phyloP scores from a whole-genome alignment of 23 tunicate genomes.

The Ascidia mentula region DNA sequence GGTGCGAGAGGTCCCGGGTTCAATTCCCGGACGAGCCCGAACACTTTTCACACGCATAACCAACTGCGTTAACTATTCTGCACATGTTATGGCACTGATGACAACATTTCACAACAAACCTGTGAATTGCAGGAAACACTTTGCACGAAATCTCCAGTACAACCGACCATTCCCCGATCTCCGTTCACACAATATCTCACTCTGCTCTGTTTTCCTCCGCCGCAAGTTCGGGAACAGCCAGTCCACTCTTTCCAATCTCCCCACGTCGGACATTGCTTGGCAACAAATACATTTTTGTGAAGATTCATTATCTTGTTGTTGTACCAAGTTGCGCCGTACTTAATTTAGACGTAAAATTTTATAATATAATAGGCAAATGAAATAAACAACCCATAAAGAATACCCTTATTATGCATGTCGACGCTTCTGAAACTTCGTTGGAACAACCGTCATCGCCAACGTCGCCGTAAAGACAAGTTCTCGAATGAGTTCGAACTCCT shows the following conservation, averaged over 20 bases:
- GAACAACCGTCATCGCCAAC: constrained; percentile 38
- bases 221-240: constrained; percentile 58
- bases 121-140: neutral
- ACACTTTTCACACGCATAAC: too few relatives aligned
- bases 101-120: neutral
- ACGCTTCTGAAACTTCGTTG: constrained; percentile 14
- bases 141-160: constrained; percentile 11
- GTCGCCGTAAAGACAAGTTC: constrained; percentile 61
- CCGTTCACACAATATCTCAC: constrained; percentile 43
- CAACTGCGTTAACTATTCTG: too few relatives aligned
- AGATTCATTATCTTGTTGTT: too few relatives aligned
- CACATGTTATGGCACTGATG: too few relatives aligned
- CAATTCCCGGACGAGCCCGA: too few relatives aligned
- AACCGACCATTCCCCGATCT: constrained; percentile 37
- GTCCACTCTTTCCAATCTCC: constrained; percentile 68
- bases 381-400: too few relatives aligned
- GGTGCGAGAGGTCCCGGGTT: too few relatives aligned
- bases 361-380: too few relatives aligned
- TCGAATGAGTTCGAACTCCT: constrained; percentile 29
- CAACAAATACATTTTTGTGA: neutral
- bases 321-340: too few relatives aligned
- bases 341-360: too few relatives aligned
- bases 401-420: constrained; percentile 10
- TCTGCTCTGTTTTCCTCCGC: constrained; percentile 33
- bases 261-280: constrained; percentile 66